Evolutionary conservation across 35 echinoderm and acorn worm genomes (phyloP).

Genomic region (Amphiura filiformis): DNA sequence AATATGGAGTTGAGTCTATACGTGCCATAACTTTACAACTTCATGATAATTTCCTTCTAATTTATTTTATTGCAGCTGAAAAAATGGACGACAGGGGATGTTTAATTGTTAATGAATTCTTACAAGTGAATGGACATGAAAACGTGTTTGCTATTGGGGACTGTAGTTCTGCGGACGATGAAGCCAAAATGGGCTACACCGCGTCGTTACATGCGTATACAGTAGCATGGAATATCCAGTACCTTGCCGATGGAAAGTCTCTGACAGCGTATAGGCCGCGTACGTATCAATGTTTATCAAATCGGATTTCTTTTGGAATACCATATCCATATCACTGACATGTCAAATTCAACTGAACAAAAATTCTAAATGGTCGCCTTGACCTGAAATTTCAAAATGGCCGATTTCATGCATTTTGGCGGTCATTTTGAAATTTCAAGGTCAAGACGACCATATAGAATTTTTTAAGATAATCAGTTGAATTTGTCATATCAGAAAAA

Average conservation of each 20-base stretch:
- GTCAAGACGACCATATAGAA: too few relatives aligned
- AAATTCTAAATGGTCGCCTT: too few relatives aligned
- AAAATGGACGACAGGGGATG: constrained; percentile 46
- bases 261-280: background rate
- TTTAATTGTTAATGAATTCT: constrained; percentile 55
- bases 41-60: background rate
- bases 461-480: too few relatives aligned
- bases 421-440: too few relatives aligned
- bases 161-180: constrained; percentile 34
- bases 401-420: too few relatives aligned
- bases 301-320: too few relatives aligned
- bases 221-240: constrained; percentile 38
- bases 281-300: too few relatives aligned
- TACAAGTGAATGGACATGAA: constrained; percentile 76
- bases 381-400: too few relatives aligned
- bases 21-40: background rate
- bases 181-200: constrained; percentile 59
- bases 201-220: constrained; percentile 23
- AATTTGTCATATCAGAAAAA: too few relatives aligned
- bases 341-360: too few relatives aligned
- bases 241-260: background rate
- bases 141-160: constrained; percentile 86
- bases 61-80: background rate
- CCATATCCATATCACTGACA: too few relatives aligned
- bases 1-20: too few relatives aligned